Evolutionary conservation across 2,888 invertebrate genomes (phyloP).

Genomic region (Dolichopus griseipennis): DNA sequence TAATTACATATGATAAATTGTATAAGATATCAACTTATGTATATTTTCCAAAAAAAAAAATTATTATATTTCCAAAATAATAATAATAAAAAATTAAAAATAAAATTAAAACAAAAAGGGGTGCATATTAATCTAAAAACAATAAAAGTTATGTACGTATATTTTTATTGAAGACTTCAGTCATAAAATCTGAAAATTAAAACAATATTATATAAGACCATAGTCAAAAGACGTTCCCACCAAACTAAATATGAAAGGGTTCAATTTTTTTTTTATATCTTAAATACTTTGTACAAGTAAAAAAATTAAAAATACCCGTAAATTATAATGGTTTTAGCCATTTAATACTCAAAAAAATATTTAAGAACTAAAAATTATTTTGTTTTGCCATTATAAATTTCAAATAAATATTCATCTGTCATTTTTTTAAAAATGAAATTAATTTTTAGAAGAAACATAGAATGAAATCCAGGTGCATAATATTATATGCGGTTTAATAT

Average conservation of each 20-base stretch:
- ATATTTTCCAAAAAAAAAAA: not conserved
- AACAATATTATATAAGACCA: not conserved
- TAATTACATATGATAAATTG: not conserved
- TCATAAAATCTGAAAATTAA: not conserved
- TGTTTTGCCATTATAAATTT: not conserved
- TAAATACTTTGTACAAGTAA: no score
- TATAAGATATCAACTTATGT: not conserved
- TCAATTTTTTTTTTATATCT: not conserved
- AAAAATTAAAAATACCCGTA: no score
- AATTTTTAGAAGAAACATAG: no score
- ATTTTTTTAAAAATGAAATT: not conserved
- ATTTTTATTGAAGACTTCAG: not conserved
- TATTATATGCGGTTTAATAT: no score
- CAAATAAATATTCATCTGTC: not conserved
- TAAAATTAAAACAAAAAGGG: not conserved
- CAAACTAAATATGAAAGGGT: not conserved
- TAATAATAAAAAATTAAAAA: no score
- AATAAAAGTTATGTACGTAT: not conserved
- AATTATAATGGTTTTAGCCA: no score
- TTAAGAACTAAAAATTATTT: no score
- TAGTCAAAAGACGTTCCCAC: not conserved
- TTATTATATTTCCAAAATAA: not conserved
- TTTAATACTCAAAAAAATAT: no score
- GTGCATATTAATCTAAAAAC: slow-evolving; percentile 1
- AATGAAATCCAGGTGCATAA: no score